These are phyloP conservation scores for Drosophila yooni DNA, from an alignment of 2,888 invertebrate genomes.

Conservation along the genomic window DNA sequence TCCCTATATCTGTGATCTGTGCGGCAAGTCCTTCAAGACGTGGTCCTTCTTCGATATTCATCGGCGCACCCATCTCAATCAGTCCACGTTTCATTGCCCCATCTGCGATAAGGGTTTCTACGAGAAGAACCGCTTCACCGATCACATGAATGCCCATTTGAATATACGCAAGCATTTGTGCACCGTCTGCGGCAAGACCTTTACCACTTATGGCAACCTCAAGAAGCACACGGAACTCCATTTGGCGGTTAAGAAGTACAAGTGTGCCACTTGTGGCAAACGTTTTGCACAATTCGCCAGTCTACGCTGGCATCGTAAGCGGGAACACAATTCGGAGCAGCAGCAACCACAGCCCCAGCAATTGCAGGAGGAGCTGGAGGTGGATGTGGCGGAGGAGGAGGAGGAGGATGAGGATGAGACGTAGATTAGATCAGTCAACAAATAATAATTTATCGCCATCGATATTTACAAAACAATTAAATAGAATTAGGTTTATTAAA, in stretches of 20 bases:
- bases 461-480: constrained; percentile 40
- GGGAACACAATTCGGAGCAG: constrained; percentile 49
- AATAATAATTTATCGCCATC: constrained; percentile 5
- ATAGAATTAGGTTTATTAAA: constrained; percentile 22
- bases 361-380: constrained; percentile 8
- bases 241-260: constrained; percentile 76
- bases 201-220: constrained; percentile 78
- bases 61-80: constrained; percentile 75
- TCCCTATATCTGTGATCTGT: constrained; percentile 78
- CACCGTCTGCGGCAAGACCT: constrained; percentile 78
- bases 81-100: constrained; percentile 80
- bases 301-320: constrained; percentile 76
- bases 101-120: constrained; percentile 82
- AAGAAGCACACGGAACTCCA: constrained; percentile 80
- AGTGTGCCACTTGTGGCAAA: constrained; percentile 72
- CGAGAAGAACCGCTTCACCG: constrained; percentile 81
- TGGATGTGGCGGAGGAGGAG: background rate
- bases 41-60: constrained; percentile 82
- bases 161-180: constrained; percentile 81
- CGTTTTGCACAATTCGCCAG: constrained; percentile 80
- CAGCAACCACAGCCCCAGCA: constrained; percentile 14
- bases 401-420: constrained; percentile 9
- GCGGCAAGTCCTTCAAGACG: constrained; percentile 80
- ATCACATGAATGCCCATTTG: constrained; percentile 81
- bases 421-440: background rate